Conservation (phyloP, 2,797 vertebrate genomes). For the Myotis vivesi region DNA sequence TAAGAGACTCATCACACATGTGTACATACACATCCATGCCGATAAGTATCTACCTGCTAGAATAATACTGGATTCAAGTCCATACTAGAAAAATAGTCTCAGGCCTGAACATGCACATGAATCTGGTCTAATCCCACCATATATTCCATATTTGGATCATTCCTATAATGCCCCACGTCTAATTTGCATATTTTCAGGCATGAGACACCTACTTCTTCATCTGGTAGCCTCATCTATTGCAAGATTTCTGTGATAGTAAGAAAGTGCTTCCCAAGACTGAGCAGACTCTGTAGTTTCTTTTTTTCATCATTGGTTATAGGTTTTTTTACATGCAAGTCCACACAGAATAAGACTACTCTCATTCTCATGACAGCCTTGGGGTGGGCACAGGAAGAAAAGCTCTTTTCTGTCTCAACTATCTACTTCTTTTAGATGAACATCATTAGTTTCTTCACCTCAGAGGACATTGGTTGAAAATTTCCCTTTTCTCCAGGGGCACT, state of each 20-base stretch:
- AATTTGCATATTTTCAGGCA: background rate
- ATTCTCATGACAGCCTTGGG: background rate
- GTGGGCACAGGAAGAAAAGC: background rate
- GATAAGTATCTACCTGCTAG: background rate
- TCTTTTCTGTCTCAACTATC: background rate
- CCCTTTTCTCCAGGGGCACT: background rate
- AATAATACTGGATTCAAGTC: background rate
- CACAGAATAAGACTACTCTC: background rate
- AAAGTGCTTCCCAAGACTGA: background rate
- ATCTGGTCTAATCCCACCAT: background rate
- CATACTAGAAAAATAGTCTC: background rate
- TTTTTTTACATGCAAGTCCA: background rate
- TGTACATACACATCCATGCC: background rate
- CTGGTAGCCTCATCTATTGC: background rate
- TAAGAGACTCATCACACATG: background rate
- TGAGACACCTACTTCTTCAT: background rate
- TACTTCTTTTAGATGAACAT: background rate
- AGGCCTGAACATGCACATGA: background rate
- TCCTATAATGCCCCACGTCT: background rate
- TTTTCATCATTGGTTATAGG: background rate
- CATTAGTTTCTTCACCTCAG: background rate
- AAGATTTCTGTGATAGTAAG: background rate
- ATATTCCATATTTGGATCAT: background rate
- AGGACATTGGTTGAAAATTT: background rate
- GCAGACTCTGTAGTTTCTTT: background rate